Conservation (phyloP, 2,797 vertebrate species). For the Chelonia mydas region DNA sequence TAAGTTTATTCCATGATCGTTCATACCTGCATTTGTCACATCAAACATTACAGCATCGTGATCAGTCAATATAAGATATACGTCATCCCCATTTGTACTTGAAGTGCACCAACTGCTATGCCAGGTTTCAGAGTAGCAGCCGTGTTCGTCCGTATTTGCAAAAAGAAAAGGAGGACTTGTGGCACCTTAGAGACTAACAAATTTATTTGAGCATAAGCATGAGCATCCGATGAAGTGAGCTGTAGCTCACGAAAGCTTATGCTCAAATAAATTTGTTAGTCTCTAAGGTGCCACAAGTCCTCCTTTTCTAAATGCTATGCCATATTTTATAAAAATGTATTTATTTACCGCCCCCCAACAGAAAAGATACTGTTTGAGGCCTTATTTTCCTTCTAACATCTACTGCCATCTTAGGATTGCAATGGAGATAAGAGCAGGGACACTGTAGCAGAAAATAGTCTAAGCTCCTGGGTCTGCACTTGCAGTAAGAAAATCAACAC, state of each 20-base stretch:
- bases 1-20: slow-evolving; percentile 79
- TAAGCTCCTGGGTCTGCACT: neutral
- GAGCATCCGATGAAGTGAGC: no score
- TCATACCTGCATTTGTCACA: slow-evolving; percentile 71
- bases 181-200: no score
- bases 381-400: rapidly evolving
- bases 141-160: no score
- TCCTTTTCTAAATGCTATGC: neutral
- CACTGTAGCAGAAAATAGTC: no score
- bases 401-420: neutral
- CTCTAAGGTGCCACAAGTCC: no score
- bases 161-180: no score
- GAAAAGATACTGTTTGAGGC: rapidly evolving
- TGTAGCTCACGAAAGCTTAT: no score
- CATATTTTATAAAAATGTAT: neutral
- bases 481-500: neutral
- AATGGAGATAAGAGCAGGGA: neutral
- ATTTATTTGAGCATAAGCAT: no score
- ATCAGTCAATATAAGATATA: rapidly evolving
- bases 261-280: no score
- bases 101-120: neutral
- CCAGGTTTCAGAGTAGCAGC: no score
- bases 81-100: neutral
- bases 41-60: rapidly evolving
- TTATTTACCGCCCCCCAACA: neutral